phyloP scores from a whole-genome alignment of 35 echinoderm and acorn worm species.

The Apostichopus californicus region DNA sequence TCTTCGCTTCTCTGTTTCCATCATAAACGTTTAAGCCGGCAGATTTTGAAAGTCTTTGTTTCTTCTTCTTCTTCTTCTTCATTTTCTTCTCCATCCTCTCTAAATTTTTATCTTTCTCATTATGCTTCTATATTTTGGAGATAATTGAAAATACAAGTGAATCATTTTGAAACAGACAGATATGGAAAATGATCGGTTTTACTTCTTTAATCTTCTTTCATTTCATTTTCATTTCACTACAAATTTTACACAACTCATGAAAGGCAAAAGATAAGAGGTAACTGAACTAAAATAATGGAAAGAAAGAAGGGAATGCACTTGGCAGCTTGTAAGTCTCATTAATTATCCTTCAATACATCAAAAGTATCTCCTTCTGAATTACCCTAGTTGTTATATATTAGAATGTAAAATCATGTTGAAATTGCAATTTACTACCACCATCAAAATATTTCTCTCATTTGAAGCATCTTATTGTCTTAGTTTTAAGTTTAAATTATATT shows the following conservation, averaged over 20 bases:
- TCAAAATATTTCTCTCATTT: not conserved
- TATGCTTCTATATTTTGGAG: too few species aligned
- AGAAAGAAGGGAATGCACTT: not conserved
- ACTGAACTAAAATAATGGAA: too few species aligned
- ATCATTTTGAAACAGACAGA: too few species aligned
- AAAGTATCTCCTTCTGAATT: too few species aligned
- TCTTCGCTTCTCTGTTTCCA: conserved; percentile 24
- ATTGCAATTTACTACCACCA: not conserved
- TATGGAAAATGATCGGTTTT: too few species aligned
- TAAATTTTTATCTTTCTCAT: too few species aligned
- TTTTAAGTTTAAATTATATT: not conserved
- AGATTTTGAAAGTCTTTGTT: conserved; percentile 7
- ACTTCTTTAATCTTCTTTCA: not conserved
- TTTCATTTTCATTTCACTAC: not conserved
- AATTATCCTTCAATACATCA: too few species aligned
- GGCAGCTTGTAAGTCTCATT: too few species aligned
- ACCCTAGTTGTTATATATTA: not conserved
- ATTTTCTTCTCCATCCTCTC: too few species aligned
- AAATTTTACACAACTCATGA: not conserved
- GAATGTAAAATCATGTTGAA: not conserved
- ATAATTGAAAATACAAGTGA: too few species aligned
- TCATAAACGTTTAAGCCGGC: conserved; percentile 6
- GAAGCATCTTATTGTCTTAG: not conserved
- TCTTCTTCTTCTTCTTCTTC: conserved; percentile 49
- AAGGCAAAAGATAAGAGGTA: not conserved